phyloP scores from a whole-genome alignment of 2,888 invertebrate species.

The Xestobium rufovillosum region DNA sequence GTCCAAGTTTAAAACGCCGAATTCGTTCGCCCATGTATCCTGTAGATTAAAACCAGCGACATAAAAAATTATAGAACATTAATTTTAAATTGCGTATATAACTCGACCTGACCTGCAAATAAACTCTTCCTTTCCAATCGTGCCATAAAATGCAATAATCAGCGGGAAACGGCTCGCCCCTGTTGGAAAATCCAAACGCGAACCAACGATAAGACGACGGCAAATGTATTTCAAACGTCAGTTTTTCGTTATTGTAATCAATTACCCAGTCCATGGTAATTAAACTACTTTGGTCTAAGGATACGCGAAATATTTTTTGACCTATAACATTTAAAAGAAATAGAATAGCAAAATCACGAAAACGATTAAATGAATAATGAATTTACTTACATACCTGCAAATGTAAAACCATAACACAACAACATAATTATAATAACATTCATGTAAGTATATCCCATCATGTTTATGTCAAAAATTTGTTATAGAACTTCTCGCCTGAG shows the following conservation, averaged over 20 bases:
- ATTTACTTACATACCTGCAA: too few relatives aligned
- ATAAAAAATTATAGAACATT: too few relatives aligned
- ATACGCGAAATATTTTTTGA: conserved; percentile 35
- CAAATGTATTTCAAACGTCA: conserved; percentile 49
- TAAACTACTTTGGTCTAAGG: conserved; percentile 40
- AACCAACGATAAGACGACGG: conserved; percentile 59
- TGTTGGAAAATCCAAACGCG: conserved; percentile 79
- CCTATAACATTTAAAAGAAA: conserved; percentile 2
- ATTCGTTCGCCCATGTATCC: conserved; percentile 64
- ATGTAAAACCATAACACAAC: too few relatives aligned
- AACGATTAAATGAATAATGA: too few relatives aligned
- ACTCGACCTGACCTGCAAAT: conserved; percentile 48
- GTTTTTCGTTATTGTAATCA: conserved; percentile 39
- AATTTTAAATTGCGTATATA: too few relatives aligned
- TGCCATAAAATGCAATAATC: conserved; percentile 79
- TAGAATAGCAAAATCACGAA: too few relatives aligned
- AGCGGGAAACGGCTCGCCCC: conserved; percentile 63
- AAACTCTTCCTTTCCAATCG: conserved; percentile 55
- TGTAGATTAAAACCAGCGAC: conserved; percentile 41
- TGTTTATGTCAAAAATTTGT: too few relatives aligned
- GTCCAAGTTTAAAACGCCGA: conserved; percentile 62
- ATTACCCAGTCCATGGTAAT: conserved; percentile 45
- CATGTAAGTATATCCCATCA: too few relatives aligned
- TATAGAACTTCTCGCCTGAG: too few relatives aligned
- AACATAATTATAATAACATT: too few relatives aligned